Base-by-base conservation (phyloP, 2,888 invertebrate genomes). In the Xestia c-nigrum region DNA sequence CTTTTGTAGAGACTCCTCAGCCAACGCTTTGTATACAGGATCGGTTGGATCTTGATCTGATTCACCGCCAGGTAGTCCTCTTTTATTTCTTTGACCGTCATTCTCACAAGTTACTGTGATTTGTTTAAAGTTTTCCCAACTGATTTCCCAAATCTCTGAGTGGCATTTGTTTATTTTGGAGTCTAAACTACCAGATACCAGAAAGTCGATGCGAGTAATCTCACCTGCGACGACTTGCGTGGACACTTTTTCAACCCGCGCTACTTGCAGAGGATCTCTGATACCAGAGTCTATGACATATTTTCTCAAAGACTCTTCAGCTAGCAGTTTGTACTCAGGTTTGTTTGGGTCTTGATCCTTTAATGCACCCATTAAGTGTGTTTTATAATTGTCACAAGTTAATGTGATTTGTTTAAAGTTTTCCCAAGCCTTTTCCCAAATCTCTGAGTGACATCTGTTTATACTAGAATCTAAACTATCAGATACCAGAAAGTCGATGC, bases 61-160 rank as follows among this genome's bases (percentile, higher is more conserved):
- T n/a, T n/a, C n/a, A n/a, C n/a, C n/a, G n/a, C n/a, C n/a, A n/a
- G n/a, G n/a, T n/a, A n/a, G n/a, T n/a, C n/a, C n/a, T n/a, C n/a
- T n/a, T n/a, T n/a, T n/a, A n/a, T n/a, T n/a, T n/a, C n/a, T n/a
- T n/a, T 59, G 38, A 24, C 43, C 5, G 16, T 14, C 21, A 4
- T 21, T 16, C 7, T 92, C 90, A 63, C 83, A 72, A 9, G 81
- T 74, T 43, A 78, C 70, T 57, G 90, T 79, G 1, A 80, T 64
- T 40, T 87, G 82, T 70, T 88, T 87, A 10, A 19, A 65, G 0
- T 86, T 78, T 0, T 52, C 14, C 91, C 91, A 90, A 31, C 1
- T 9, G 9, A 0, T 43, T 43, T 43, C 43, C 31, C n/a, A 66
- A 10, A 76, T 14, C 47, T 87, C 21, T 7, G 93, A 90, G 31